Evolutionary conservation across 92 coral and sea anemone species (phyloP).

Genomic region (Paramuricea clavata): DNA sequence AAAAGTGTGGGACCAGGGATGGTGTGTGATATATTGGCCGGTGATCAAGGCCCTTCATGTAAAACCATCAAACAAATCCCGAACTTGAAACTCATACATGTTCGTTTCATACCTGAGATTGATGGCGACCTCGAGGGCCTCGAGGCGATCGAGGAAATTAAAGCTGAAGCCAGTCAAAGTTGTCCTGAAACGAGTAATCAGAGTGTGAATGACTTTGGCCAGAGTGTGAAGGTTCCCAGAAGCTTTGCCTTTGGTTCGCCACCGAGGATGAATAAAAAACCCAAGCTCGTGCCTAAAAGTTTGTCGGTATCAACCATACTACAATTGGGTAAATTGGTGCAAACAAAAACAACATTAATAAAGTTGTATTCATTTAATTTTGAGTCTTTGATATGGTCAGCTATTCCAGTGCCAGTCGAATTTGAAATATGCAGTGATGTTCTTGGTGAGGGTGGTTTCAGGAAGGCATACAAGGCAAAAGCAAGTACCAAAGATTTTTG

Average conservation of each 20-base stretch:
- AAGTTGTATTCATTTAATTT: slow-evolving; percentile 51
- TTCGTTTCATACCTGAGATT: slow-evolving; percentile 31
- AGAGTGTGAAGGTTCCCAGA: background rate
- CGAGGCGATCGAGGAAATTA: background rate
- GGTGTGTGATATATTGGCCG: slow-evolving; percentile 29
- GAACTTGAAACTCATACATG: slow-evolving; percentile 23
- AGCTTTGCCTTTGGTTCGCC: background rate
- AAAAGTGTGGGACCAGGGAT: slow-evolving; percentile 14
- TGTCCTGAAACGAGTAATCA: slow-evolving; percentile 25
- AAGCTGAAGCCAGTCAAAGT: background rate
- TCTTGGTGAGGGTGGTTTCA: slow-evolving; percentile 64
- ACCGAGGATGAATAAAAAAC: slow-evolving; percentile 12
- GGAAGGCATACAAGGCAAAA: slow-evolving; percentile 62
- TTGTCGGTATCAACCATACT: slow-evolving; percentile 58
- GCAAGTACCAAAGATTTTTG: slow-evolving; percentile 38
- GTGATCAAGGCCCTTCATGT: slow-evolving; percentile 48
- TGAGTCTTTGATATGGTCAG: slow-evolving; percentile 41
- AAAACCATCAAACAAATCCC: slow-evolving; percentile 31
- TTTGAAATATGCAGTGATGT: slow-evolving; percentile 42
- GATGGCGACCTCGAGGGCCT: background rate
- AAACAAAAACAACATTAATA: slow-evolving; percentile 46
- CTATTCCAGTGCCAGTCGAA: slow-evolving; percentile 50
- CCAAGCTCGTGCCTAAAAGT: slow-evolving; percentile 34
- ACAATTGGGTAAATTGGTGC: slow-evolving; percentile 52
- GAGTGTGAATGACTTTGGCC: too few species aligned